These are phyloP conservation scores for Pogona vitticeps DNA, from an alignment of 2,113 vertebrate species.

Conservation along the genomic window DNA sequence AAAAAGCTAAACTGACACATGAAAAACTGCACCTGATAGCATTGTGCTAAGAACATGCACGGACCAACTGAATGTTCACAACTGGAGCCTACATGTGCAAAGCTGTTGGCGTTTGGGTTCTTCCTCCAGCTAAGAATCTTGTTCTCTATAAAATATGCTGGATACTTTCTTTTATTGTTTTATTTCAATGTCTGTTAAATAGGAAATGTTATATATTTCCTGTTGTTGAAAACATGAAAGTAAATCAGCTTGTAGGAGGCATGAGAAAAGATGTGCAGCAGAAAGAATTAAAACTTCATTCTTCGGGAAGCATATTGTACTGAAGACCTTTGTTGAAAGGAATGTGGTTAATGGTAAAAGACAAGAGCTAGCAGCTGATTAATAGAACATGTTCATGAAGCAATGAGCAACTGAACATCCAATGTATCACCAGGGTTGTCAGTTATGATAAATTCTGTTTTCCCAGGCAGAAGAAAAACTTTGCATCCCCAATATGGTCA, in stretches of 20 bases:
- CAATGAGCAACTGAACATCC: neutral
- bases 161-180: neutral
- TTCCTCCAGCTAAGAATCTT: neutral
- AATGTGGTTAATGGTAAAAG: neutral
- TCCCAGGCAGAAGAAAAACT: neutral
- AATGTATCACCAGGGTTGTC: neutral
- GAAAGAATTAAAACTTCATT: neutral
- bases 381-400: neutral
- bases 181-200: neutral
- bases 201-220: neutral
- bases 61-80: too few relatives aligned
- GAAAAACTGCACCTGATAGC: too few relatives aligned
- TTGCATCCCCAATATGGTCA: constrained; percentile 3
- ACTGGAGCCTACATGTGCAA: neutral
- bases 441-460: neutral
- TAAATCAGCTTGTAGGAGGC: neutral
- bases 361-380: constrained; percentile 19
- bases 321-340: neutral
- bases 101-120: neutral
- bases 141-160: neutral
- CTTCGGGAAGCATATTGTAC: neutral
- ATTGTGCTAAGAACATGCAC: neutral
- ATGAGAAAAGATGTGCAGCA: neutral
- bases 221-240: neutral
- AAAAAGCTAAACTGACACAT: too few relatives aligned